Conservation (phyloP, 1,140 invertebrate genomes). For the Archivesica marissinica region DNA sequence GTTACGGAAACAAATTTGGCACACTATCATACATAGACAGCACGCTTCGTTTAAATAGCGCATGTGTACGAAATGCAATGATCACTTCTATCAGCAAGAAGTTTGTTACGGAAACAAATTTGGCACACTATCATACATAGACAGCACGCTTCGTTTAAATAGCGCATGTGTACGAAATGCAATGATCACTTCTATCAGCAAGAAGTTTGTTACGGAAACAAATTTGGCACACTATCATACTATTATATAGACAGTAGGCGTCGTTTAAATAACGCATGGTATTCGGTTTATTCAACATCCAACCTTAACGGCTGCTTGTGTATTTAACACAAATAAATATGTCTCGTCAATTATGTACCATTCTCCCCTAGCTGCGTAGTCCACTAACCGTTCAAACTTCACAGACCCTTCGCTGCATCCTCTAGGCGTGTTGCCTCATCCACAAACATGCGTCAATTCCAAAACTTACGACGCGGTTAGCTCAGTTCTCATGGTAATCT, state of each 20-base stretch:
- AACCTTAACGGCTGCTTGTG: no score
- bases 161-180: no score
- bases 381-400: background rate
- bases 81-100: constrained; percentile 1
- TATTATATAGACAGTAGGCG: background rate
- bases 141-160: background rate
- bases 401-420: background rate
- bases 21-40: background rate
- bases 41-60: background rate
- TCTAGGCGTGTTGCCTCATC: background rate
- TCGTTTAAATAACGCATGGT: background rate
- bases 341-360: background rate
- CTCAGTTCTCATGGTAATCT: background rate
- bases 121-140: background rate
- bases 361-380: background rate
- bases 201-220: background rate
- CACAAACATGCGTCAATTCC: background rate
- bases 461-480: background rate
- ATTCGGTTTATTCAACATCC: background rate
- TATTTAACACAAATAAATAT: background rate
- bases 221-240: background rate
- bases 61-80: no score
- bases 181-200: background rate
- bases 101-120: background rate
- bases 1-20: background rate